phyloP scores from a whole-genome alignment of 2,113 vertebrate genomes.

The Caracal caracal region DNA sequence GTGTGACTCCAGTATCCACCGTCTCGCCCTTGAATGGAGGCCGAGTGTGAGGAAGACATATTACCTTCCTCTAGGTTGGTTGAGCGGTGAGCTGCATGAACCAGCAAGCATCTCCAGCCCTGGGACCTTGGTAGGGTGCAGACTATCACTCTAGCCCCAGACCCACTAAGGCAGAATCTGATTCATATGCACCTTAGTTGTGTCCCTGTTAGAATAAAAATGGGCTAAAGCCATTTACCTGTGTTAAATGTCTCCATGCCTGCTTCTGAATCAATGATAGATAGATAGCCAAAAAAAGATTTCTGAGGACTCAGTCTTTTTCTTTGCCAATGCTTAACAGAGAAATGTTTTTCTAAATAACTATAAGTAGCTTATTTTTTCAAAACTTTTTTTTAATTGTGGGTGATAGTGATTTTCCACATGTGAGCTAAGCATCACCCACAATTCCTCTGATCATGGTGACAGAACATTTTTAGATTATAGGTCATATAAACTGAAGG shows the following conservation, averaged over 20 bases:
- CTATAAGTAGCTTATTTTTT: background rate
- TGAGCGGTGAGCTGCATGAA: rapidly evolving
- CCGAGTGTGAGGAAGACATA: background rate
- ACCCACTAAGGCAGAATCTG: background rate
- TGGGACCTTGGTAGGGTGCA: background rate
- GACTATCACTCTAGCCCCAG: background rate
- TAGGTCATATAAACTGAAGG: background rate
- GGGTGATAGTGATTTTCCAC: background rate
- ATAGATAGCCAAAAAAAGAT: background rate
- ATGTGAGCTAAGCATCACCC: background rate
- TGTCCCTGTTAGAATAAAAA: background rate
- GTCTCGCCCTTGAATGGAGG: background rate
- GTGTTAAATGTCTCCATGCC: background rate
- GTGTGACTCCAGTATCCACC: background rate
- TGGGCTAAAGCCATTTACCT: background rate
- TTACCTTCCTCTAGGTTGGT: background rate
- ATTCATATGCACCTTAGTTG: background rate
- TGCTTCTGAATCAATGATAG: background rate
- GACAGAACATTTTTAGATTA: conserved; percentile 7
- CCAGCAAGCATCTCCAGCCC: background rate
- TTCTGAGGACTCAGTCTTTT: background rate
- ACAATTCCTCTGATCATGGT: conserved; percentile 23
- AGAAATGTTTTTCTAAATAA: conserved; percentile 40
- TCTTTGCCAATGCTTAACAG: background rate
- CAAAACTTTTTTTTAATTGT: background rate